Evolutionary conservation across 2,888 invertebrate genomes (phyloP).

Genomic region (Hybos culiciformis): DNA sequence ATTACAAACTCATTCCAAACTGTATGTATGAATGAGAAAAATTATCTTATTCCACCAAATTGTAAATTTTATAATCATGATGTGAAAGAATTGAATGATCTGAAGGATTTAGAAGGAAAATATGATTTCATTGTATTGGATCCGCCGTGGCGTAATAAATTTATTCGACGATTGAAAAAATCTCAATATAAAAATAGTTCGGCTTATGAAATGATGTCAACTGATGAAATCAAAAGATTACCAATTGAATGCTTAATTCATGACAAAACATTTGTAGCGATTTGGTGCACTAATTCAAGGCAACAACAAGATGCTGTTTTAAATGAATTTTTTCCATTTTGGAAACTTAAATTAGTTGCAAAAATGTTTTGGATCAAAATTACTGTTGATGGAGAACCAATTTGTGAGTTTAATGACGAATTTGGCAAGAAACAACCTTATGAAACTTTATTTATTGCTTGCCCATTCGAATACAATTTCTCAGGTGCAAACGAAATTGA

Average conservation of each 20-base stretch:
- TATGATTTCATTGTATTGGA: slow-evolving; percentile 80
- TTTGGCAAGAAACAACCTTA: slow-evolving; percentile 73
- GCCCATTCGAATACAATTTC: too few species aligned
- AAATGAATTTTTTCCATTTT: slow-evolving; percentile 59
- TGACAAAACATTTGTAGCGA: slow-evolving; percentile 53
- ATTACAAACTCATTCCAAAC: slow-evolving; percentile 39
- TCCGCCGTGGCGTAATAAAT: slow-evolving; percentile 96
- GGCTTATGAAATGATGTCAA: slow-evolving; percentile 60
- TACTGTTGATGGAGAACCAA: slow-evolving; percentile 50
- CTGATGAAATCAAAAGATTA: slow-evolving; percentile 55
- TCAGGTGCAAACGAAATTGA: slow-evolving; percentile 7
- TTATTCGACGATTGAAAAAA: slow-evolving; percentile 64
- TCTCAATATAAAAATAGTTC: slow-evolving; percentile 43
- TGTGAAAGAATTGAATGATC: slow-evolving; percentile 43
- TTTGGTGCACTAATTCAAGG: slow-evolving; percentile 87
- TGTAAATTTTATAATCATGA: slow-evolving; percentile 55
- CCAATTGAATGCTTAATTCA: slow-evolving; percentile 51
- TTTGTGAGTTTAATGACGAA: slow-evolving; percentile 49
- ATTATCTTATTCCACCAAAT: slow-evolving; percentile 51
- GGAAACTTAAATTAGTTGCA: slow-evolving; percentile 58
- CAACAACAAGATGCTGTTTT: slow-evolving; percentile 54
- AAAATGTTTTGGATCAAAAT: slow-evolving; percentile 71
- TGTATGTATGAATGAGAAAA: slow-evolving; percentile 33
- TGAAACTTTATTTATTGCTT: slow-evolving; percentile 61
- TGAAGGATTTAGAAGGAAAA: slow-evolving; percentile 37